phyloP scores from a whole-genome alignment of 2,797 vertebrate species.

The Muscicapa comitata region DNA sequence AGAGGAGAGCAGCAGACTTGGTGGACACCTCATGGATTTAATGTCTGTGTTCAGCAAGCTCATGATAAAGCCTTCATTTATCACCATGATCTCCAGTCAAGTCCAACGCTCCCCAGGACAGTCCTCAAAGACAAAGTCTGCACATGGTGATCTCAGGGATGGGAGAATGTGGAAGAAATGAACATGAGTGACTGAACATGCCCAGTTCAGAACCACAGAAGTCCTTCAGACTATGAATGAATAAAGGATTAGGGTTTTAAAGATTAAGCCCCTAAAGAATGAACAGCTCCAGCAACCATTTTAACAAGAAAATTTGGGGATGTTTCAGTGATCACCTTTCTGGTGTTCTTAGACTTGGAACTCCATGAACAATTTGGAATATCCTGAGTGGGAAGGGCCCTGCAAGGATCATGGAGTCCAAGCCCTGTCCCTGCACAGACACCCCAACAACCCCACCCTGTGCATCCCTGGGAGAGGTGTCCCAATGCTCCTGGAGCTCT shows the following conservation, averaged over 20 bases:
- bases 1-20: background rate
- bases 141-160: background rate
- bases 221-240: background rate
- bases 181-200: background rate
- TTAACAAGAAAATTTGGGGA: background rate
- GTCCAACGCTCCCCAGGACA: background rate
- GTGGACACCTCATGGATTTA: background rate
- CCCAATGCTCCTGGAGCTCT: fast-evolving
- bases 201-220: background rate
- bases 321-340: background rate
- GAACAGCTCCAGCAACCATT: background rate
- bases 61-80: background rate
- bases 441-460: background rate
- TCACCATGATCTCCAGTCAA: background rate
- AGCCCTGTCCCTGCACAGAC: background rate
- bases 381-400: background rate
- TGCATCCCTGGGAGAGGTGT: fast-evolving
- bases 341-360: background rate
- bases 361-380: background rate
- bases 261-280: background rate
- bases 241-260: background rate
- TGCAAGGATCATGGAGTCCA: fast-evolving
- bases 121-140: background rate
- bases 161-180: background rate
- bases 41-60: background rate